A percentile compares a stretch with the other conserved stretches of the same genome.
phyloP scores from a whole-genome alignment of 2,113 vertebrate genomes.

The Sorex fumeus region DNA sequence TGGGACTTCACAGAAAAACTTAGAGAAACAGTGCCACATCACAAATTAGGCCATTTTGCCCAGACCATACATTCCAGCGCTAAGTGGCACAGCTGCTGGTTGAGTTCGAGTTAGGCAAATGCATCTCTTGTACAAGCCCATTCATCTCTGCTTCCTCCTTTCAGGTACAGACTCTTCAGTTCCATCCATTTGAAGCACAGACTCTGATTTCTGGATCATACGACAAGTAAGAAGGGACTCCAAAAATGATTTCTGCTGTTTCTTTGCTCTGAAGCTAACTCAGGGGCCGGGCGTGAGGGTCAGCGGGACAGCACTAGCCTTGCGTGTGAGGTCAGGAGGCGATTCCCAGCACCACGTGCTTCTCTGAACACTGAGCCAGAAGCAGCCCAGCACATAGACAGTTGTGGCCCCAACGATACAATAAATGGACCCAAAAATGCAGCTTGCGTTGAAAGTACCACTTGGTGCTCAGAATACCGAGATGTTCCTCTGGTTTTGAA shows the following conservation, averaged over 20 bases:
- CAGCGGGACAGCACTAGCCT: no score
- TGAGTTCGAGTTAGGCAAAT: no score
- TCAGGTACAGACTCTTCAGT: slow-evolving; percentile 96
- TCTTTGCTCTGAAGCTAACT: no score
- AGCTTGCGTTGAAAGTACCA: not conserved
- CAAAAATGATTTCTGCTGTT: not conserved
- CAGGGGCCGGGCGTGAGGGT: no score
- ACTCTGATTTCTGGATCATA: slow-evolving; percentile 98
- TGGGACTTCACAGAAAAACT: not conserved
- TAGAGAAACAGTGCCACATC: not conserved
- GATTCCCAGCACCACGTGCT: no score
- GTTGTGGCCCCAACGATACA: no score
- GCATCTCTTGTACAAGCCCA: not conserved
- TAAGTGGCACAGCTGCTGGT: no score
- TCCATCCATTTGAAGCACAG: slow-evolving; percentile 98
- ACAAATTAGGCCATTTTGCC: not conserved
- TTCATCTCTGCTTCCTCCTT: slow-evolving; percentile 19
- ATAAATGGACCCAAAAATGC: no score
- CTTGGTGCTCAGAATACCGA: not conserved
- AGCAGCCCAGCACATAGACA: no score
- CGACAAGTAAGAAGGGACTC: slow-evolving; percentile 92
- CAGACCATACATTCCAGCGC: not conserved
- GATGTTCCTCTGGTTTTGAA: not conserved
- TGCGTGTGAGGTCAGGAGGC: no score
- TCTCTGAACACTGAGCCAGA: no score